A percentile compares a stretch with the other conserved stretches of the same genome.
phyloP scores from a whole-genome alignment of 2,888 invertebrate species.

The Leuctra nigra region DNA sequence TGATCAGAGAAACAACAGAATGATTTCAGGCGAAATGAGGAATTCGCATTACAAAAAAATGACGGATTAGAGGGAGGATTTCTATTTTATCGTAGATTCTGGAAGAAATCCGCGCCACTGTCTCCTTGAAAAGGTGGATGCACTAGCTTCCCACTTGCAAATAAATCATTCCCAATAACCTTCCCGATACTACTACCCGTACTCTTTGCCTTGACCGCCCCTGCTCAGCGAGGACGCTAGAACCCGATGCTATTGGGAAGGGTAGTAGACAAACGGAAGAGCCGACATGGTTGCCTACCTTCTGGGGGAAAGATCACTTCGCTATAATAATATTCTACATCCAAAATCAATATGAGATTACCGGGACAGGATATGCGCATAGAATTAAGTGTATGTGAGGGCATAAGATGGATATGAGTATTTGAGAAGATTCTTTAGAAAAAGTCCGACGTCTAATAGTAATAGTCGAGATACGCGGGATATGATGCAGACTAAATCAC shows the following conservation, averaged over 20 bases:
- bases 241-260: neutral
- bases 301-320: conserved; percentile 2
- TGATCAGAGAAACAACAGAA: conserved; percentile 18
- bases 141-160: conserved; percentile 4
- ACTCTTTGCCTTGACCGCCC: no score
- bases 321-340: conserved; percentile 6
- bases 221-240: no score
- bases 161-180: conserved; percentile 14
- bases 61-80: conserved; percentile 13
- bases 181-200: no score
- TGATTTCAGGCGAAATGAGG: conserved; percentile 18
- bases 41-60: conserved; percentile 14
- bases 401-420: no score
- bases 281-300: neutral
- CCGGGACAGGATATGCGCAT: no score
- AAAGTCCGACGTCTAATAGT: no score
- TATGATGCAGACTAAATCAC: no score
- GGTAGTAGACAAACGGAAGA: neutral
- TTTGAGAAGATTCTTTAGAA: no score
- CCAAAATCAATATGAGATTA: conserved; percentile 7
- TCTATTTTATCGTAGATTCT: conserved; percentile 1
- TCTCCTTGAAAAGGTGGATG: conserved; percentile 8
- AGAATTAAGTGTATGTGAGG: neutral
- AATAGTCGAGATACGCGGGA: no score
- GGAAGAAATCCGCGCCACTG: conserved; percentile 1